Conservation (phyloP, 23 tunicate genomes). For the Trididemnum clinides region DNA sequence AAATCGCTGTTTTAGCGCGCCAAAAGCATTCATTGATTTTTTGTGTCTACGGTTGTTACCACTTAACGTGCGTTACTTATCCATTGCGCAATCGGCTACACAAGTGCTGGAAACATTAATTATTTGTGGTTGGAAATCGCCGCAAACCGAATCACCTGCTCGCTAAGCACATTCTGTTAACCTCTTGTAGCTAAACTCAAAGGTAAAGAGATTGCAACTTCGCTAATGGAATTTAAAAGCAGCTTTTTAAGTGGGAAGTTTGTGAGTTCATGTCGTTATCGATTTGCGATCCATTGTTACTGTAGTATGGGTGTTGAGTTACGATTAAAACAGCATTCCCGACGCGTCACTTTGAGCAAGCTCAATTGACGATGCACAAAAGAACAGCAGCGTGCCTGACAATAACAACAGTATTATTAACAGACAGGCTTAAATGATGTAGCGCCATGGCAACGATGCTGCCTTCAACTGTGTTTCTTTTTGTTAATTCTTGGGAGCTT, state of each 20-base stretch:
- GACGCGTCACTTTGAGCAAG: background rate
- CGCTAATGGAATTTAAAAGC: background rate
- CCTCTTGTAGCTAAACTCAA: background rate
- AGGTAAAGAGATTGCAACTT: background rate
- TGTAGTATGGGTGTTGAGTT: slow-evolving; percentile 15
- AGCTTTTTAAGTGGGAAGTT: background rate
- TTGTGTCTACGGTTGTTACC: background rate
- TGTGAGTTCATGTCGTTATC: background rate
- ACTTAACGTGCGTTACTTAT: background rate
- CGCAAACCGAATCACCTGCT: slow-evolving; percentile 2
- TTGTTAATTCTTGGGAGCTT: slow-evolving; percentile 15
- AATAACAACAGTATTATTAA: slow-evolving; percentile 26
- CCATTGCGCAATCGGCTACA: background rate
- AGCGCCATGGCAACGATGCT: slow-evolving; percentile 23
- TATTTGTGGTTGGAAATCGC: background rate
- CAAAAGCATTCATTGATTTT: background rate
- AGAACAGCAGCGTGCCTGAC: slow-evolving; percentile 17
- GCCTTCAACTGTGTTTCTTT: slow-evolving; percentile 36
- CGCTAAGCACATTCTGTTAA: background rate
- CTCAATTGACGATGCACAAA: slow-evolving; percentile 37
- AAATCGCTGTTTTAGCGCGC: background rate
- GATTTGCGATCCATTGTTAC: background rate
- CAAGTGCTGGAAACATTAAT: slow-evolving; percentile 10
- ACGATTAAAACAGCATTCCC: slow-evolving; percentile 9
- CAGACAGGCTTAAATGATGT: background rate